A percentile compares a stretch with the other conserved stretches of the same genome.
Conservation (phyloP, 2,113 vertebrate species). For the Oncorhynchus tshawytscha region DNA sequence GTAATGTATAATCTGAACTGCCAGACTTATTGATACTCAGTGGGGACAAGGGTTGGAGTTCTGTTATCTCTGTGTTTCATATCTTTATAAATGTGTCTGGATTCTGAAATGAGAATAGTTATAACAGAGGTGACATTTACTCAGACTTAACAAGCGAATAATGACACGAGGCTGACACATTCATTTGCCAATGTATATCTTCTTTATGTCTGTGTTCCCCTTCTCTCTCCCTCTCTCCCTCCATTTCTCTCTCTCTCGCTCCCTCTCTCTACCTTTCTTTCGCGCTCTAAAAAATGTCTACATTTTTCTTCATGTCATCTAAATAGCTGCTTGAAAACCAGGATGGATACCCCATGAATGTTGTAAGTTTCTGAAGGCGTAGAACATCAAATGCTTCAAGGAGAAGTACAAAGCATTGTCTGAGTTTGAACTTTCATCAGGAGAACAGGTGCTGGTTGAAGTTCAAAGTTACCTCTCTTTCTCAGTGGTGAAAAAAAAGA, state of each 20-base stretch:
- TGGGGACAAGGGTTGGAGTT: background rate
- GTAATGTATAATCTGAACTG: background rate
- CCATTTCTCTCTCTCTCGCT: background rate
- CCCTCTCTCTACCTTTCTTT: too few species aligned
- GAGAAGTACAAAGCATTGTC: conserved; percentile 55
- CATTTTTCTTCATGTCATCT: conserved; percentile 14
- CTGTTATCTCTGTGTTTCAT: background rate
- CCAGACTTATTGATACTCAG: background rate
- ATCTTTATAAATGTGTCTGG: background rate
- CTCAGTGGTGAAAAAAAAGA: conserved; percentile 31
- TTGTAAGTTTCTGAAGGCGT: conserved; percentile 63
- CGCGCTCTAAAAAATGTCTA: background rate
- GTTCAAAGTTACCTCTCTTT: conserved; percentile 47
- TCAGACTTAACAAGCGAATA: background rate
- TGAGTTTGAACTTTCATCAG: conserved; percentile 58
- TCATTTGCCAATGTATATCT: background rate
- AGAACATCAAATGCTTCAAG: conserved; percentile 68
- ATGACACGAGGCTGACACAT: background rate
- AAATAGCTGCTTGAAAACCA: conserved; percentile 50
- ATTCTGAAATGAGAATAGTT: too few species aligned
- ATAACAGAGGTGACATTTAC: background rate
- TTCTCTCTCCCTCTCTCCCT: too few species aligned
- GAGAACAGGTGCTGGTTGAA: conserved; percentile 47
- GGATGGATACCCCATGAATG: conserved; percentile 7
- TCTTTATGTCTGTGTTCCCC: too few species aligned